These are phyloP conservation scores for Choristoneura fumiferana DNA, from an alignment of 1,140 invertebrate genomes.

Conservation along the genomic window DNA sequence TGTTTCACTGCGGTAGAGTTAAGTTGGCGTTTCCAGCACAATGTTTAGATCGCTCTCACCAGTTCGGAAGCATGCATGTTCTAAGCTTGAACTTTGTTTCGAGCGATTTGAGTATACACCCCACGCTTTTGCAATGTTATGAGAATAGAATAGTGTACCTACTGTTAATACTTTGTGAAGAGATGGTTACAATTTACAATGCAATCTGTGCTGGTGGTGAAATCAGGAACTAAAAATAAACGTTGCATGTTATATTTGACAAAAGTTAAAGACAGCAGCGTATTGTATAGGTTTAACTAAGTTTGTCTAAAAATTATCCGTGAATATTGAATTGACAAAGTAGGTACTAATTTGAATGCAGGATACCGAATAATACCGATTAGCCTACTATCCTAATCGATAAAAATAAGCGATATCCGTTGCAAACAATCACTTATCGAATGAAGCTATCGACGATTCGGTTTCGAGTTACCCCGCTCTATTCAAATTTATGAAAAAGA, in stretches of 20 bases:
- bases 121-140: slow-evolving; percentile 7
- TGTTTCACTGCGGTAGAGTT: neutral
- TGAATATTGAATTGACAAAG: no score
- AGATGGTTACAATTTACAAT: no score
- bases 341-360: no score
- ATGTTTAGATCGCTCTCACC: slow-evolving; percentile 17
- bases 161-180: no score
- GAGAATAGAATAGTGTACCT: no score
- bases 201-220: no score
- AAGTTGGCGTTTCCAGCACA: slow-evolving; percentile 7
- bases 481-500: slow-evolving; percentile 56
- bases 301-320: no score
- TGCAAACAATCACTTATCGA: slow-evolving; percentile 74
- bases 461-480: slow-evolving; percentile 44
- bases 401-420: slow-evolving; percentile 74
- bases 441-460: slow-evolving; percentile 73
- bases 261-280: no score
- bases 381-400: slow-evolving; percentile 36
- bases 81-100: slow-evolving; percentile 8
- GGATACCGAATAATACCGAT: slow-evolving; percentile 3
- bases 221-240: no score
- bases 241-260: no score
- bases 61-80: slow-evolving; percentile 16
- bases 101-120: slow-evolving; percentile 1
- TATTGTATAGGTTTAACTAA: no score